phyloP scores from a whole-genome alignment of 2,888 invertebrate genomes.

The Drosophila borborema region DNA sequence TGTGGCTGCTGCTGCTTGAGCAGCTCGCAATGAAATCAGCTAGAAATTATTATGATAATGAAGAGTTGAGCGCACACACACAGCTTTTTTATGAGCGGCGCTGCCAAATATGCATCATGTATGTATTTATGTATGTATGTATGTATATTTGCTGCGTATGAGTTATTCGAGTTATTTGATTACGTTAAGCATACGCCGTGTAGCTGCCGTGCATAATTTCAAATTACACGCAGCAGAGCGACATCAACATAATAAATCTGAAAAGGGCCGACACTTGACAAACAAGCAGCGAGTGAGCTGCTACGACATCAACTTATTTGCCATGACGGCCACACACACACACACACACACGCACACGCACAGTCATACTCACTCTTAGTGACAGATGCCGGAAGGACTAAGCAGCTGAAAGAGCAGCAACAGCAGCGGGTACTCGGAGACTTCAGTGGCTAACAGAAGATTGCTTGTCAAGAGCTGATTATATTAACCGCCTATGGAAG shows the following conservation, averaged over 20 bases:
- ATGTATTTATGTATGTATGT: constrained; percentile 43
- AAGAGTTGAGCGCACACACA: constrained; percentile 52
- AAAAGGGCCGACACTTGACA: constrained; percentile 65
- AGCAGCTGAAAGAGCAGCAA: constrained; percentile 43
- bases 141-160: constrained; percentile 58
- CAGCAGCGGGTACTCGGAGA: constrained; percentile 51
- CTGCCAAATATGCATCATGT: constrained; percentile 9
- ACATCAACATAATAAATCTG: constrained; percentile 74
- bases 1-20: background rate
- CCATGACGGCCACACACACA: constrained; percentile 41
- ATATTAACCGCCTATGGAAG: constrained; percentile 68
- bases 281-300: constrained; percentile 58
- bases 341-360: constrained; percentile 21
- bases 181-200: constrained; percentile 71
- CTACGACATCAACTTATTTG: constrained; percentile 49
- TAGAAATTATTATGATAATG: constrained; percentile 79
- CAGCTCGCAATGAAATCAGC: constrained; percentile 67
- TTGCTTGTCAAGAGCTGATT: constrained; percentile 75
- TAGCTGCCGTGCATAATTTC: constrained; percentile 70
- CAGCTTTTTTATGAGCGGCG: constrained; percentile 30
- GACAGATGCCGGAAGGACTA: constrained; percentile 67
- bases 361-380: constrained; percentile 21
- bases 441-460: constrained; percentile 64
- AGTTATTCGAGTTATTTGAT: constrained; percentile 77
- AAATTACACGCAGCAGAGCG: constrained; percentile 69